These are phyloP conservation scores for Leuciscus waleckii DNA, from an alignment of 2,797 vertebrate species.

Conservation along the genomic window DNA sequence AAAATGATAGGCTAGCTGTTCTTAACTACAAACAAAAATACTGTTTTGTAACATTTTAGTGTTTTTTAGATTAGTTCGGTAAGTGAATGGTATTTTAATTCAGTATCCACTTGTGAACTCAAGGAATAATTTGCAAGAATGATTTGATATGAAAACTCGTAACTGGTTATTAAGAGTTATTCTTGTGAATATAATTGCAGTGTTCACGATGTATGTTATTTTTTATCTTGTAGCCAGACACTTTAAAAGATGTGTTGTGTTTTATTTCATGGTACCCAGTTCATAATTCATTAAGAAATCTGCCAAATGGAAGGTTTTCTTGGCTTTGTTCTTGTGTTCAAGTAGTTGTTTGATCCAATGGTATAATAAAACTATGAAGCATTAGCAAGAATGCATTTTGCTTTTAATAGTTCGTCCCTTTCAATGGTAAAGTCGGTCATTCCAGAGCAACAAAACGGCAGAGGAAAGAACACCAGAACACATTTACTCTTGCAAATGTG, in stretches of 20 bases:
- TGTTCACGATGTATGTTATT: neutral
- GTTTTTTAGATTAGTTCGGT: neutral
- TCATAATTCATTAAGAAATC: neutral
- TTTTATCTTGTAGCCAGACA: neutral
- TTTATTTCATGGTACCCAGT: neutral
- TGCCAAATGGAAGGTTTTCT: neutral
- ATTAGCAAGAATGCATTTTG: neutral
- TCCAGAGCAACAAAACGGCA: neutral
- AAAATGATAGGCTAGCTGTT: neutral
- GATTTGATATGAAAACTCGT: neutral
- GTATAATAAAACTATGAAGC: neutral
- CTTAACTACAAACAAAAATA: neutral
- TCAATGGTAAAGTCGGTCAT: neutral
- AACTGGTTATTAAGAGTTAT: neutral
- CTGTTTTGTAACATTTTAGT: neutral
- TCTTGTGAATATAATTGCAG: neutral
- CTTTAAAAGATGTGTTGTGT: neutral
- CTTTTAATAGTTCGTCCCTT: neutral
- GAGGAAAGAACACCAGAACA: constrained; percentile 7
- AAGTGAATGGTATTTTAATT: neutral
- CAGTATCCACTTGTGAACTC: neutral
- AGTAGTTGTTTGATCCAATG: neutral
- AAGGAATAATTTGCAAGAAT: neutral
- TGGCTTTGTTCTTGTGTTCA: neutral
- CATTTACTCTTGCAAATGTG: constrained; percentile 22